Evolutionary conservation across 2,797 vertebrate genomes (phyloP).

Genomic region (Clangula hyemalis): DNA sequence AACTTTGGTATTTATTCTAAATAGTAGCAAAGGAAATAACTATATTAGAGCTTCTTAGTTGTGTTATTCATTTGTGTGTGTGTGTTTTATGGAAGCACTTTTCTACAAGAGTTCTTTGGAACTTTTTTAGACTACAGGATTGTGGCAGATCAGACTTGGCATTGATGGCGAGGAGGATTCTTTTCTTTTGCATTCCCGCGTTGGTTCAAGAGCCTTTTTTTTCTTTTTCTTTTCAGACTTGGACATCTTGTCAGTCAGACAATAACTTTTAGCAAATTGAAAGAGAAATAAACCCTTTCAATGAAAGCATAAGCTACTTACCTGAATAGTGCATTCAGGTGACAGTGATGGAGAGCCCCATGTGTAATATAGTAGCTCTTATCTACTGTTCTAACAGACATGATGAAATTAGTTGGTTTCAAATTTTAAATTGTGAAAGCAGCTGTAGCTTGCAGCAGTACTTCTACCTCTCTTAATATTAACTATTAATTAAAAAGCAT

Average conservation of each 20-base stretch:
- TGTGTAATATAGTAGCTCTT: neutral
- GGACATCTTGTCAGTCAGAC: neutral
- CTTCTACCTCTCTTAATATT: slow-evolving; percentile 4
- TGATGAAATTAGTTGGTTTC: slow-evolving; percentile 6
- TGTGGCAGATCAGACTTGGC: neutral
- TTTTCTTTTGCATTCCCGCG: neutral
- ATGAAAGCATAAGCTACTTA: neutral
- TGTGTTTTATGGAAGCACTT: neutral
- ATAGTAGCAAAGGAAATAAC: neutral
- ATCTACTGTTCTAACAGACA: neutral
- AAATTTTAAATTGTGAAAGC: neutral
- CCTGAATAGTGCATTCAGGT: neutral
- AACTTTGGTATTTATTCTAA: neutral
- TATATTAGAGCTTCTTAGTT: neutral
- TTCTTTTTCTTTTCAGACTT: neutral
- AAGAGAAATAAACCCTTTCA: neutral
- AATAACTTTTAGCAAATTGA: neutral
- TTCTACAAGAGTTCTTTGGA: neutral
- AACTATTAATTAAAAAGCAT: slow-evolving; percentile 47
- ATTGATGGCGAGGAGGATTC: neutral
- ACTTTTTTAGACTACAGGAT: neutral
- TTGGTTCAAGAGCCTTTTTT: neutral
- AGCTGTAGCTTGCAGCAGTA: neutral
- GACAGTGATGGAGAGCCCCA: neutral
- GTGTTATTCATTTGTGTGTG: neutral